phyloP scores from a whole-genome alignment of 2,113 vertebrate species.

The Taxidea taxus region DNA sequence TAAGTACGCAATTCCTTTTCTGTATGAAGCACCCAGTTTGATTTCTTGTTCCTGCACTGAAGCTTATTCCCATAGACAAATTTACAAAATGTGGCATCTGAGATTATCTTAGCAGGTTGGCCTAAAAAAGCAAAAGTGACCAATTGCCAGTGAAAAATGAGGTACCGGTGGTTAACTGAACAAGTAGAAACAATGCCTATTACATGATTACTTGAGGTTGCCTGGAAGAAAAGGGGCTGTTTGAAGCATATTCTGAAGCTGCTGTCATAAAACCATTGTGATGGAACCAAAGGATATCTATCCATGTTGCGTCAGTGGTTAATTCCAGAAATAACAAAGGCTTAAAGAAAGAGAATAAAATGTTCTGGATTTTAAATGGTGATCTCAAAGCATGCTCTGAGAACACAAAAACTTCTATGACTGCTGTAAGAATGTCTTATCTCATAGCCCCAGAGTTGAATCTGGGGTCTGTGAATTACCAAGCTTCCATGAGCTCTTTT shows the following conservation, averaged over 20 bases:
- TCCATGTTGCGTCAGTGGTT: neutral
- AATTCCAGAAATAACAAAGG: neutral
- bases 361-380: neutral
- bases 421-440: neutral
- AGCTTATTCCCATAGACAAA: neutral
- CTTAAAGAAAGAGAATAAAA: neutral
- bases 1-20: neutral
- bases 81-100: neutral
- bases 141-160: neutral
- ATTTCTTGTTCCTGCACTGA: neutral
- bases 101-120: neutral
- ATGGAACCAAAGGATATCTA: neutral
- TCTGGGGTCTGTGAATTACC: neutral
- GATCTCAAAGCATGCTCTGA: neutral
- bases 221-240: neutral
- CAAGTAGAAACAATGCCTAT: neutral
- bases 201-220: neutral
- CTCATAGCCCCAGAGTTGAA: neutral
- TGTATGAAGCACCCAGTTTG: neutral
- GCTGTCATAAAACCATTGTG: neutral
- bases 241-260: neutral
- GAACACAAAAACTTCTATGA: neutral
- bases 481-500: neutral
- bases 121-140: neutral
- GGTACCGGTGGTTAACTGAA: neutral